Conservation (phyloP, 2,888 invertebrate genomes). For the Brachyopa scutellaris region DNA sequence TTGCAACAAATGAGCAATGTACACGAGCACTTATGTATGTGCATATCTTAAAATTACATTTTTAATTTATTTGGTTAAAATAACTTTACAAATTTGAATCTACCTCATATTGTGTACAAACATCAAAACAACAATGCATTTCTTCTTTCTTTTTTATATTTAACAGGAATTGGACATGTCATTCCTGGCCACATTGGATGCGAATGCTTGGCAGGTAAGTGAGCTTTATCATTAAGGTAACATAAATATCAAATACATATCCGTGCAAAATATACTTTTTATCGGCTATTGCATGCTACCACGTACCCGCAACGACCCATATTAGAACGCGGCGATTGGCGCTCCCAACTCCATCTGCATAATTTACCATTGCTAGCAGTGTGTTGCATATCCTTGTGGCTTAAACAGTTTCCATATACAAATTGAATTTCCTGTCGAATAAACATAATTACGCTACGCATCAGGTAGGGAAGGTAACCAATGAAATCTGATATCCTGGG, state of each 20-base stretch:
- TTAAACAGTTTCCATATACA: conserved; percentile 63
- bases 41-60: background rate
- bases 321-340: background rate
- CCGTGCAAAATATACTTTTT: conserved; percentile 1
- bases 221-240: conserved; percentile 22
- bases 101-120: no score
- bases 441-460: conserved; percentile 70
- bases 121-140: background rate
- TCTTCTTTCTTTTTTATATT: conserved; percentile 52
- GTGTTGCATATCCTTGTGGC: conserved; percentile 51
- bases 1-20: no score
- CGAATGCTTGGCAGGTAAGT: conserved; percentile 83
- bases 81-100: background rate
- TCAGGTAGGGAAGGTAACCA: conserved; percentile 55
- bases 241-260: conserved; percentile 12
- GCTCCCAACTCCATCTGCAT: conserved; percentile 52
- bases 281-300: conserved; percentile 6
- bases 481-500: conserved; percentile 68
- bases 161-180: conserved; percentile 82
- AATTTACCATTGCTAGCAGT: conserved; percentile 58
- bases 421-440: conserved; percentile 74
- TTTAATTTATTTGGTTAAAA: background rate
- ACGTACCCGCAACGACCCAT: background rate
- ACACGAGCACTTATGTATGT: no score
- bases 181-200: conserved; percentile 83